phyloP scores from a whole-genome alignment of 1,140 invertebrate genomes.

The Coptotermes formosanus region DNA sequence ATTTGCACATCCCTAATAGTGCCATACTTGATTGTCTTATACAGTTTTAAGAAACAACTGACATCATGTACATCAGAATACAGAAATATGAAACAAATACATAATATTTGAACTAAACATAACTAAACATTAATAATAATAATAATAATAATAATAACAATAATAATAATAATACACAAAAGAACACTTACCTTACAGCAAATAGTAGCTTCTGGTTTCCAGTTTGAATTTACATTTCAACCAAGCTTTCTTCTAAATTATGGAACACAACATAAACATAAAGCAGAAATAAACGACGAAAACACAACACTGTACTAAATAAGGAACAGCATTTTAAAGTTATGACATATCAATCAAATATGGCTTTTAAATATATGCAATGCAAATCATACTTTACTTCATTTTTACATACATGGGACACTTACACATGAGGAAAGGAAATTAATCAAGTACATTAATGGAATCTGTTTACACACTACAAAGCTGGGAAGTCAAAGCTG shows the following conservation, averaged over 20 bases:
- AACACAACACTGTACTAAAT: not conserved
- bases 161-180: constrained; percentile 4
- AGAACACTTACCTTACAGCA: not conserved
- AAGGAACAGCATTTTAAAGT: not conserved
- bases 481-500: no score
- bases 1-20: not conserved
- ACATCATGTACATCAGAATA: not conserved
- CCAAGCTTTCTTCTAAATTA: constrained; percentile 2
- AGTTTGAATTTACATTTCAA: constrained; percentile 8
- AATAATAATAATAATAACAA: not conserved
- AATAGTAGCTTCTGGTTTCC: constrained; percentile 6
- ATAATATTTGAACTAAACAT: not conserved
- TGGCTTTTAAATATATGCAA: not conserved
- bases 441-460: no score
- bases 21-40: constrained; percentile 11
- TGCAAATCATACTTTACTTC: not conserved
- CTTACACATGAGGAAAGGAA: not conserved
- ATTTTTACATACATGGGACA: not conserved
- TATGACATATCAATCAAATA: not conserved
- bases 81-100: not conserved
- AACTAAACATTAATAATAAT: not conserved
- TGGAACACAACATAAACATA: not conserved
- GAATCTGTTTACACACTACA: no score
- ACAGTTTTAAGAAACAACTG: not conserved
- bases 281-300: not conserved